phyloP scores from a whole-genome alignment of 2,113 vertebrate genomes.

The Semnornis frantzii region DNA sequence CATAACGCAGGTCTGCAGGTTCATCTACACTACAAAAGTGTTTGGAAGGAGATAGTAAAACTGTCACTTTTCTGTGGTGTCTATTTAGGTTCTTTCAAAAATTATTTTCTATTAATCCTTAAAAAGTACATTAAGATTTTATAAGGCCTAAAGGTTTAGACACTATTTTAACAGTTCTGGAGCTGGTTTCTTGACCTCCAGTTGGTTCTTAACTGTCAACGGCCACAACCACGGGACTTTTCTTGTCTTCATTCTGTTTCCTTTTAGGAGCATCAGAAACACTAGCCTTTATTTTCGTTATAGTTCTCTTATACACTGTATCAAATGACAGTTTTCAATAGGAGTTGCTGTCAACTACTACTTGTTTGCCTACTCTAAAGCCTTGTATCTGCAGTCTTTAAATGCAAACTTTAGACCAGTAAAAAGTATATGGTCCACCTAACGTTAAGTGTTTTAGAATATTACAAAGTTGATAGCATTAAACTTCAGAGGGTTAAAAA shows the following conservation, averaged over 20 bases:
- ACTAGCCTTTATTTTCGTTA: neutral
- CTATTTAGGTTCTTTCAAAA: neutral
- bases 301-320: neutral
- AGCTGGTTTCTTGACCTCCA: neutral
- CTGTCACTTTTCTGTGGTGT: no score
- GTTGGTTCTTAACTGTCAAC: neutral
- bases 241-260: neutral
- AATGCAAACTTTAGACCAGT: neutral
- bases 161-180: neutral
- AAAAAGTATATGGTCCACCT: neutral
- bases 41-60: neutral
- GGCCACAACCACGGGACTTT: neutral
- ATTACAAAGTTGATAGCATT: neutral
- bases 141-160: neutral
- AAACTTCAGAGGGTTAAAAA: neutral
- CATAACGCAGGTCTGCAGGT: neutral
- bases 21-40: neutral
- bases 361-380: neutral
- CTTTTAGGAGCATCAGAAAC: neutral
- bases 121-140: neutral
- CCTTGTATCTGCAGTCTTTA: neutral
- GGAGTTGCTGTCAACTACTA: neutral
- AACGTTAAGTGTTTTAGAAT: neutral
- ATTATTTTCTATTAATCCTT: neutral
- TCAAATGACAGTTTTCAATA: neutral